Percentiles rank a stretch among this genome's conserved stretches.
These are phyloP conservation scores for Cariama cristata DNA, from an alignment of 2,113 vertebrate species.

Conservation along the genomic window DNA sequence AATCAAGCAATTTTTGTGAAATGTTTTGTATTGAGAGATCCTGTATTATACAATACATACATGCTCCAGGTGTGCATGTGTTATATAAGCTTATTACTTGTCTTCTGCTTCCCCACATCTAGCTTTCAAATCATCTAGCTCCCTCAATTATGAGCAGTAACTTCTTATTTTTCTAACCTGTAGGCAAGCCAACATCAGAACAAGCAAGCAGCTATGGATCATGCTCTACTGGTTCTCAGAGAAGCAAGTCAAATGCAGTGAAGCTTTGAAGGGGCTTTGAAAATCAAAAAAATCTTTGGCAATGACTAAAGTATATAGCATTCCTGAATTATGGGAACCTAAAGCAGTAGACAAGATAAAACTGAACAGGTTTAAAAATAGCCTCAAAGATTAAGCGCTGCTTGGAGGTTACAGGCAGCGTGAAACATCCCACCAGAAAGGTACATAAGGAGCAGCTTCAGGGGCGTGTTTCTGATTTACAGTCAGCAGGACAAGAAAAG, in stretches of 20 bases:
- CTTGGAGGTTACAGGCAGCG: not conserved
- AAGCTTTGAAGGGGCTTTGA: slow-evolving; percentile 1
- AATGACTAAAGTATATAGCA: not conserved
- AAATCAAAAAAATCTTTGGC: not conserved
- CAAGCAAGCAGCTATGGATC: not conserved
- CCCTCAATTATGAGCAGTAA: not conserved
- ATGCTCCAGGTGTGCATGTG: not conserved
- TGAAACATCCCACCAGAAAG: not conserved
- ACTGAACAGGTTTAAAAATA: not conserved
- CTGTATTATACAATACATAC: not conserved
- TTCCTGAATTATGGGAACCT: not conserved
- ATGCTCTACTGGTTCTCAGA: not conserved
- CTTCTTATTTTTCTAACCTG: not conserved
- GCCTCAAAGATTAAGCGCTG: not conserved
- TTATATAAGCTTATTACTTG: not conserved
- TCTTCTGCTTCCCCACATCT: not conserved
- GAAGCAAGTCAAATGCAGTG: not conserved
- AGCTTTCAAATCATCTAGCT: not conserved
- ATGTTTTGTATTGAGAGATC: not conserved
- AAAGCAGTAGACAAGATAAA: not conserved
- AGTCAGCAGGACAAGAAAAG: not conserved
- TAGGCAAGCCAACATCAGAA: not conserved
- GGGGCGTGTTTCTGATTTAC: not conserved
- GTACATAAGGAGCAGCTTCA: not conserved
- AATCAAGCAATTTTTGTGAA: not conserved